Evolutionary conservation across 2,797 vertebrate genomes (phyloP).

Genomic region (Alcedo atthis): DNA sequence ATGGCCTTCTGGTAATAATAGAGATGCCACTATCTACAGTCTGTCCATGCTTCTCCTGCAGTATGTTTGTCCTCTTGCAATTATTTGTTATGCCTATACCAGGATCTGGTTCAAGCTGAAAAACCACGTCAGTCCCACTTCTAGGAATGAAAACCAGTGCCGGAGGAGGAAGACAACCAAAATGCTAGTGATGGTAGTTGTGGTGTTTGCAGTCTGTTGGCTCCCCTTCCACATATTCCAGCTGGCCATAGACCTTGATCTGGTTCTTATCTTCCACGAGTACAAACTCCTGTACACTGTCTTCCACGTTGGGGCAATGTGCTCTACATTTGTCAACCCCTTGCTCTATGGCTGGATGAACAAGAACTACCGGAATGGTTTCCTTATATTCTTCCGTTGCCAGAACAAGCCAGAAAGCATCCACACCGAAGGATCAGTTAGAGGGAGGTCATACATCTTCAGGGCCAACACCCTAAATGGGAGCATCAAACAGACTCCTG

Average conservation of each 20-base stretch:
- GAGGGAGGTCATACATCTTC: slow-evolving; percentile 80
- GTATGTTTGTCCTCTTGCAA: slow-evolving; percentile 87
- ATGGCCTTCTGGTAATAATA: slow-evolving; percentile 88
- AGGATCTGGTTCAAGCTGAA: slow-evolving; percentile 94
- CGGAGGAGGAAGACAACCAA: slow-evolving; percentile 91
- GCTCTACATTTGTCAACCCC: slow-evolving; percentile 91
- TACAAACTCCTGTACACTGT: slow-evolving; percentile 92
- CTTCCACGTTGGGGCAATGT: slow-evolving; percentile 93
- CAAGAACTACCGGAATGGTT: slow-evolving; percentile 94
- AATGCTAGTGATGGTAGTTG: slow-evolving; percentile 90
- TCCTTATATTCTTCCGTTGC: slow-evolving; percentile 91
- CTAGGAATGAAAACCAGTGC: slow-evolving; percentile 83
- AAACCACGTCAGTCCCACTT: slow-evolving; percentile 88
- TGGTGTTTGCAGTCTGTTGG: slow-evolving; percentile 91
- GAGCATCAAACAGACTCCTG: slow-evolving; percentile 71
- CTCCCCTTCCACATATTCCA: slow-evolving; percentile 92
- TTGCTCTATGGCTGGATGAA: slow-evolving; percentile 95
- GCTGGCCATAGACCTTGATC: slow-evolving; percentile 89
- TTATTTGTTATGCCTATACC: slow-evolving; percentile 91
- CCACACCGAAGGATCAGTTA: slow-evolving; percentile 87
- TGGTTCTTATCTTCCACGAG: slow-evolving; percentile 87
- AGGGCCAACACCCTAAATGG: slow-evolving; percentile 83
- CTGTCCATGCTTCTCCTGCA: slow-evolving; percentile 91
- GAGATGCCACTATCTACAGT: slow-evolving; percentile 92
- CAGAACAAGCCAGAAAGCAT: slow-evolving; percentile 87